Evolutionary conservation across 2,888 invertebrate genomes (phyloP).

Genomic region (Drosophila meridionalis): DNA sequence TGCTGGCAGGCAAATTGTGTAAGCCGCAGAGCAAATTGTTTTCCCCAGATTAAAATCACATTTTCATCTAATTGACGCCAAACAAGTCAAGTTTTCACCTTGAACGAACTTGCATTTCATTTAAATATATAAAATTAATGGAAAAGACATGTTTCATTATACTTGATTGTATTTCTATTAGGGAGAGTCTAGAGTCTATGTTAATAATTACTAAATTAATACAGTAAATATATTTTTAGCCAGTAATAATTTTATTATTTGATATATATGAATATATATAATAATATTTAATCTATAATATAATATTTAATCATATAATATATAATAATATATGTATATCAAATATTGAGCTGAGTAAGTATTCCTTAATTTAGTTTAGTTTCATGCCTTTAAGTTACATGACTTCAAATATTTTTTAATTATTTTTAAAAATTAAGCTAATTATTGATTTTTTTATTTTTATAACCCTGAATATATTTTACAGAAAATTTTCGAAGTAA

Average conservation of each 20-base stretch:
- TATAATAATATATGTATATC: too few species aligned
- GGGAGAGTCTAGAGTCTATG: neutral
- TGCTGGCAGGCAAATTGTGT: slow-evolving; percentile 26
- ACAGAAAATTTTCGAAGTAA: neutral
- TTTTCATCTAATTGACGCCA: slow-evolving; percentile 27
- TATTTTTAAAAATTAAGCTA: neutral
- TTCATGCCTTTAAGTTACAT: neutral
- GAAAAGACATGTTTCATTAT: neutral
- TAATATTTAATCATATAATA: too few species aligned
- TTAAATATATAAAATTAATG: neutral
- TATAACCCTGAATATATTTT: neutral
- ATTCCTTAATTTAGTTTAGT: neutral
- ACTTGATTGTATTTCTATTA: neutral
- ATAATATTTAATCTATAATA: too few species aligned
- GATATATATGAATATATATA: too few species aligned
- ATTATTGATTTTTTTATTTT: neutral
- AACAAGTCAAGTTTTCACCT: slow-evolving; percentile 28
- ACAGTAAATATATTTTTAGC: too few species aligned
- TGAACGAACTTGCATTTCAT: slow-evolving; percentile 17
- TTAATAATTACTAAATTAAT: neutral
- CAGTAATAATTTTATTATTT: too few species aligned
- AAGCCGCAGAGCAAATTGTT: slow-evolving; percentile 34
- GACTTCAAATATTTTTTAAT: neutral
- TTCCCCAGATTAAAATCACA: slow-evolving; percentile 42
- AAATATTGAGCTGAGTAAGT: neutral